phyloP scores from a whole-genome alignment of 2,888 invertebrate genomes.

The Eupithecia abbreviata region DNA sequence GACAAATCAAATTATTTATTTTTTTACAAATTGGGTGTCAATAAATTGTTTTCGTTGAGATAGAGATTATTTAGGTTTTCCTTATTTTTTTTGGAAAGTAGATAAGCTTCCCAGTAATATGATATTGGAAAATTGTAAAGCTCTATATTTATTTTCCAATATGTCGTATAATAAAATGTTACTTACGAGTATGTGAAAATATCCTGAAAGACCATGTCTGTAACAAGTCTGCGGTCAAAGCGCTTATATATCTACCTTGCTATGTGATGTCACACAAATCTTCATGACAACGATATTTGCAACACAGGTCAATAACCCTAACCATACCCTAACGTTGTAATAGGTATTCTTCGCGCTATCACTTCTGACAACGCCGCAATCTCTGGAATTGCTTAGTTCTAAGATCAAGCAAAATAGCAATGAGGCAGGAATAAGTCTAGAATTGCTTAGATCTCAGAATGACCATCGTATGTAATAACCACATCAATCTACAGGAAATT shows the following conservation, averaged over 20 bases:
- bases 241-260: neutral
- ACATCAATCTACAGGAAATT: slow-evolving; percentile 43
- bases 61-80: no score
- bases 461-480: slow-evolving; percentile 41
- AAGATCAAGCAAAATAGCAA: neutral
- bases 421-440: neutral
- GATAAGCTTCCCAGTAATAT: neutral
- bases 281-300: neutral
- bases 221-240: neutral
- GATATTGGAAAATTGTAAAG: neutral
- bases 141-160: neutral
- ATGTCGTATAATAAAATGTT: neutral
- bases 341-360: neutral
- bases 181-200: neutral
- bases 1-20: no score
- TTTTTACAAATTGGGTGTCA: no score
- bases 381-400: slow-evolving; percentile 5
- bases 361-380: slow-evolving; percentile 18
- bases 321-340: neutral
- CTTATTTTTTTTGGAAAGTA: neutral
- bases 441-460: slow-evolving; percentile 36
- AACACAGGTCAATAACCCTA: neutral
- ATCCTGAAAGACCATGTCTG: neutral
- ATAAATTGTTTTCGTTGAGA: no score
- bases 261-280: neutral